Base-by-base conservation (phyloP, 2,888 invertebrate species). In the Siphlonurus alternatus region DNA sequence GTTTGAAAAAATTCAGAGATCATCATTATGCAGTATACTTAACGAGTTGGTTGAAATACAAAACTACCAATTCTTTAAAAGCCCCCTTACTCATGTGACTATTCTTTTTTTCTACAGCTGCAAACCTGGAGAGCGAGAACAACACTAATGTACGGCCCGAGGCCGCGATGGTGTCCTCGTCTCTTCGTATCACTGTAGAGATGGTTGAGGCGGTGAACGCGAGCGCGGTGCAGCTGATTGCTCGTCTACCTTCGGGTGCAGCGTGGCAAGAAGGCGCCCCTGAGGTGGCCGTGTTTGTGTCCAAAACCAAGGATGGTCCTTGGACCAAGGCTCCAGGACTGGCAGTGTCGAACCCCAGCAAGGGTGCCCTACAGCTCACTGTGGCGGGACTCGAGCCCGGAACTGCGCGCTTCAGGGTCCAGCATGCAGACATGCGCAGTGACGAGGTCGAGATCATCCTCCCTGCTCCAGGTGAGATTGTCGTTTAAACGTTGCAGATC, bases 131-230 rank as follows among this genome's bases (percentile, higher is more conserved):
- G 38, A 10, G 7, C 38, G 38, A 38, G 15, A 38, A 15, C 15
- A 38, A 38, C 38, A 38, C 5, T 15, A 38, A 10, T 5, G 15
- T 15, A 15, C 5, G 15, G 38, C 5, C 38, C 38, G 15, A 5
- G 5, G 15, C 38, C 38, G 7, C 38, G 15, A 38, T 5, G 7
- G 15, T 15, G 15, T 10, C 15, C 5, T 10, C 15, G 38, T 10
- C 38, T 15, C 38, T 15, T 10, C 5, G 38, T 38, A 38, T 38
- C 38, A 38, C 38, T 10, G 15, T 38, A 15, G 76, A 75, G 59
- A 72, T 73, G 63, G 76, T 76, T 1, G 73, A 71, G 66, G 74
- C 73, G 62, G 66, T 76, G 1, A 79, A 79, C 67, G 68, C 70
- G 2, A 74, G 76, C 2, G 71, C 76, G 0, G 75, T 78, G 53